Evolutionary conservation across 1,140 invertebrate species (phyloP).

Genomic region (Rhyacophila brunnea): DNA sequence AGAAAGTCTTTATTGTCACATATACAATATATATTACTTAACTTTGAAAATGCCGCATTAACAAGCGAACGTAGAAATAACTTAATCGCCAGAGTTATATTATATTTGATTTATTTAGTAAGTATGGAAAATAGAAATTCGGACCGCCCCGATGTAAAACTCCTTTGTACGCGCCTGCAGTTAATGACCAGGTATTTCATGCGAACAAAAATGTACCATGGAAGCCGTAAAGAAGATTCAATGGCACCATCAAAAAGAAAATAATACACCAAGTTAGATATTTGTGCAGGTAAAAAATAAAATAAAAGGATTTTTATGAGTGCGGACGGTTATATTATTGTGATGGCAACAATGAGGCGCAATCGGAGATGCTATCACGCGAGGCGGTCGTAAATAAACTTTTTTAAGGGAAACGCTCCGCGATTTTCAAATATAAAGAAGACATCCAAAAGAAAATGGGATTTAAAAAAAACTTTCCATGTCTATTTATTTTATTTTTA

Average conservation of each 20-base stretch:
- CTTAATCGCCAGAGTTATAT: no score
- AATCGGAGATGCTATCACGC: slow-evolving; percentile 27
- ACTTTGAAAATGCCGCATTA: background rate
- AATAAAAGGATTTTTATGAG: background rate
- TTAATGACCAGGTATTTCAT: no score
- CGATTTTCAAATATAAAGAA: slow-evolving; percentile 31
- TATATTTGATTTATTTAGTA: no score
- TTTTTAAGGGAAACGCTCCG: slow-evolving; percentile 5
- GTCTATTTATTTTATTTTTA: background rate
- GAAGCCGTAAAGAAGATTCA: no score
- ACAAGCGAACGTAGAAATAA: background rate
- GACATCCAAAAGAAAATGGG: slow-evolving; percentile 13
- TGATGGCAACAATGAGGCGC: slow-evolving; percentile 6
- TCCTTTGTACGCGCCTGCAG: no score
- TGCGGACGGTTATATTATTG: background rate
- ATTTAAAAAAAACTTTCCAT: slow-evolving; percentile 9
- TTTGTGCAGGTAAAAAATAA: background rate
- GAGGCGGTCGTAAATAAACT: slow-evolving; percentile 29
- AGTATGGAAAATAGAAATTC: no score
- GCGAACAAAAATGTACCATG: no score
- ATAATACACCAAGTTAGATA: no score
- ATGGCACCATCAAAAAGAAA: no score
- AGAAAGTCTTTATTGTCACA: no score
- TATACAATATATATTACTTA: no score
- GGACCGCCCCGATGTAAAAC: no score